A percentile compares a stretch with the other conserved stretches of the same genome.
These are phyloP conservation scores for Ramphastos sulfuratus DNA, from an alignment of 2,113 vertebrate genomes.

Conservation along the genomic window DNA sequence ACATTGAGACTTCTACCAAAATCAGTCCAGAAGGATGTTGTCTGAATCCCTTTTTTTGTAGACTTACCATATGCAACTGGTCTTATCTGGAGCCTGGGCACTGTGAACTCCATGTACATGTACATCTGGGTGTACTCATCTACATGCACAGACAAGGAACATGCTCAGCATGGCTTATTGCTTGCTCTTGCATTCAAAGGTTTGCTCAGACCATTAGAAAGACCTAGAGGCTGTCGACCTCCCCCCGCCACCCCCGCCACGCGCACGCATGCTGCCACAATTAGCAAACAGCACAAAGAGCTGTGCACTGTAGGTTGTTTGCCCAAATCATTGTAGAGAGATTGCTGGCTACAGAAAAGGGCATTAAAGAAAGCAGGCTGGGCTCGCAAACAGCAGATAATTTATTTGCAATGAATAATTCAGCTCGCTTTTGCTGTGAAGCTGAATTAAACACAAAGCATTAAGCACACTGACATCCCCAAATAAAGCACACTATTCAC, in stretches of 20 bases:
- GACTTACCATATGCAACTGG: not conserved
- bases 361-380: not conserved
- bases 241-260: not conserved
- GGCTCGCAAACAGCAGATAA: not conserved
- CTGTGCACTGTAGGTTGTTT: rapidly evolving
- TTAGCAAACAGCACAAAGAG: not conserved
- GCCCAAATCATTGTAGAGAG: not conserved
- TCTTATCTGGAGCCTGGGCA: not conserved
- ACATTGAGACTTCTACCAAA: not conserved
- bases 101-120: not conserved
- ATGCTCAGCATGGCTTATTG: not conserved
- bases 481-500: constrained; percentile 33
- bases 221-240: rapidly evolving
- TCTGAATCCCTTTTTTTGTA: not conserved
- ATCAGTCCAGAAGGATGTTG: not conserved
- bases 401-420: constrained; percentile 65
- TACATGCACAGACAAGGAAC: not conserved
- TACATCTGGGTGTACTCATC: not conserved
- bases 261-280: rapidly evolving
- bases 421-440: constrained; percentile 8
- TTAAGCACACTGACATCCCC: constrained; percentile 3
- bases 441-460: constrained; percentile 44
- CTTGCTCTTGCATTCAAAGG: not conserved
- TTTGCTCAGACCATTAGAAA: not conserved
- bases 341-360: not conserved